Percentiles rank a stretch among this genome's conserved stretches.
phyloP scores from a whole-genome alignment of 1,140 invertebrate genomes.

The Paracyclopina nana region DNA sequence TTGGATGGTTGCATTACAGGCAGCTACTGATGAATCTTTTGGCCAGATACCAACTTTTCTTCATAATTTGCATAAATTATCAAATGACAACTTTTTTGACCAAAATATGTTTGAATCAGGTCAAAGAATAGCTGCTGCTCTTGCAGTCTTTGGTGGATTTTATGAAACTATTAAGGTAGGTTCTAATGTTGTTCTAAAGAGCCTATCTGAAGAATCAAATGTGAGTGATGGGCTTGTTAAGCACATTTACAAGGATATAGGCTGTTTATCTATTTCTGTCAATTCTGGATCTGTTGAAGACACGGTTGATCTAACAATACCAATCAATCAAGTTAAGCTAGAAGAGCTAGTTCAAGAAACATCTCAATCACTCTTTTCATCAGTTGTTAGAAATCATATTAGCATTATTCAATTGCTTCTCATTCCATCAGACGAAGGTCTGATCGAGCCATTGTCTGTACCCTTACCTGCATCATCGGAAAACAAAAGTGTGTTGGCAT shows the following conservation, averaged over 20 bases:
- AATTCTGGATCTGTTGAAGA: background rate
- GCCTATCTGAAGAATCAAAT: background rate
- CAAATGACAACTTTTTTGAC: no score
- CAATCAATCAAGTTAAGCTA: background rate
- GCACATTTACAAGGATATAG: background rate
- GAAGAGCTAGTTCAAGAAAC: background rate
- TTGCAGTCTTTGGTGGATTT: conserved; percentile 28
- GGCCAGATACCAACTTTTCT: background rate
- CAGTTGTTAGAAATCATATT: background rate
- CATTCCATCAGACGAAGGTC: background rate
- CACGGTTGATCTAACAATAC: background rate
- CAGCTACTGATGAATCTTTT: background rate
- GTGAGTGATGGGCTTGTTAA: background rate
- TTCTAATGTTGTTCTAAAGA: background rate
- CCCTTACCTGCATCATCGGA: conserved; percentile 23
- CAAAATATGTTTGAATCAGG: conserved; percentile 23
- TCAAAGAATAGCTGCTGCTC: conserved; percentile 26
- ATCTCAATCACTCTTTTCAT: no score
- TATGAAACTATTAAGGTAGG: background rate
- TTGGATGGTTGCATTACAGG: background rate
- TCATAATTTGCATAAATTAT: conserved; percentile 13
- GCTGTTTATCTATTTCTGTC: no score
- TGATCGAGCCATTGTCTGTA: conserved; percentile 7
- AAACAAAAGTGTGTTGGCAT: conserved; percentile 24
- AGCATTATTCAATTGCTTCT: conserved; percentile 12